These are phyloP conservation scores for Picus viridis DNA, from an alignment of 2,797 vertebrate species.

Conservation along the genomic window DNA sequence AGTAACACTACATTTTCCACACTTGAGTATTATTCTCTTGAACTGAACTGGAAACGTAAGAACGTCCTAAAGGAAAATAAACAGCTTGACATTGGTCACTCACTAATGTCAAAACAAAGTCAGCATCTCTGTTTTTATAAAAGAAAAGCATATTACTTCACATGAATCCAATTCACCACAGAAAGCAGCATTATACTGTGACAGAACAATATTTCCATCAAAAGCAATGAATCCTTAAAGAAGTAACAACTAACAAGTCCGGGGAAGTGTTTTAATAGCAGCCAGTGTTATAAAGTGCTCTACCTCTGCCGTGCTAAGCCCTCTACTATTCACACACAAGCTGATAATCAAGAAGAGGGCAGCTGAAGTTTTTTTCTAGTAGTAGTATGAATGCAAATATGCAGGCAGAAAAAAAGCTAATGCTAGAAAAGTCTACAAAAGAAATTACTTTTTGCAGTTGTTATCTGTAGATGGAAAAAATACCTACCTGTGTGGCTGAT, in stretches of 20 bases:
- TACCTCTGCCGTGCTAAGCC: background rate
- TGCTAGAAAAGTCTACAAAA: background rate
- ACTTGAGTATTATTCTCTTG: background rate
- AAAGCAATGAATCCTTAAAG: background rate
- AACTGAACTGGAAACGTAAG: background rate
- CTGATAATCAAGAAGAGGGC: background rate
- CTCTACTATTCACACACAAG: background rate
- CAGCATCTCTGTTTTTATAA: background rate
- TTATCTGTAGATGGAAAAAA: background rate
- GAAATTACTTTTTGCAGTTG: background rate
- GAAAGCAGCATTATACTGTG: background rate
- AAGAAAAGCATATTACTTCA: background rate
- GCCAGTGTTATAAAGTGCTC: background rate
- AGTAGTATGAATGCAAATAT: background rate
- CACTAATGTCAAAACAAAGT: background rate
- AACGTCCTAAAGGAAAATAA: background rate
- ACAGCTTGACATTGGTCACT: background rate
- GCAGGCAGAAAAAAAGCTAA: background rate
- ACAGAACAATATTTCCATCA: background rate
- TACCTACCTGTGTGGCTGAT: constrained; percentile 82
- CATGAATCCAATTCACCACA: background rate
- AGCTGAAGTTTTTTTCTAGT: background rate
- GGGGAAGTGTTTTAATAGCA: background rate
- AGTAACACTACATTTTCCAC: fast-evolving
- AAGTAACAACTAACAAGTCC: background rate